A percentile compares a stretch with the other conserved stretches of the same genome.
Conservation (phyloP, 2,888 invertebrate genomes). For the Prenolepis imparis region DNA sequence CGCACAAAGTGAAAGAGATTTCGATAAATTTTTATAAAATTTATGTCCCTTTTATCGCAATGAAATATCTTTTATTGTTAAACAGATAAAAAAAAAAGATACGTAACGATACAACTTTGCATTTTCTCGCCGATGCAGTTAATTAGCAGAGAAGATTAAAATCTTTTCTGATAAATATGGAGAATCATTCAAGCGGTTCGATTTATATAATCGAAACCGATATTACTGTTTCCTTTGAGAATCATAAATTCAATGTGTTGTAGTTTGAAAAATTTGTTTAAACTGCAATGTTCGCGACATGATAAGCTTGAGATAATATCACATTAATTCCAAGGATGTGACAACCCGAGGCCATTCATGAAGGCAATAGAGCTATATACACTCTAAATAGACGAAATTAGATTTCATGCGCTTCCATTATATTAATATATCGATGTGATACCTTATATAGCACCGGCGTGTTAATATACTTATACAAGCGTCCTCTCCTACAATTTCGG, state of each 20-base stretch:
- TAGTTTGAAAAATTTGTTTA: slow-evolving; percentile 17
- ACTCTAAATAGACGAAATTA: slow-evolving; percentile 37
- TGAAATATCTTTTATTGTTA: background rate
- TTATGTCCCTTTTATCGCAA: background rate
- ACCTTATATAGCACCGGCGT: background rate
- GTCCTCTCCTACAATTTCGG: background rate
- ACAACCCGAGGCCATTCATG: background rate
- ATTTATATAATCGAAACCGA: slow-evolving; percentile 21
- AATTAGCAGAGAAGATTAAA: slow-evolving; percentile 16
- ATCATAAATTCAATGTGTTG: background rate
- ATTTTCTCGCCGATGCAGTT: background rate
- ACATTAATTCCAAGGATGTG: slow-evolving; percentile 37
- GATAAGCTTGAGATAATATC: slow-evolving; percentile 36
- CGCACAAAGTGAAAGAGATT: background rate
- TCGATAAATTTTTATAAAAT: background rate
- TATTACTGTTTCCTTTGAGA: background rate
- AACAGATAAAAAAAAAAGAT: background rate
- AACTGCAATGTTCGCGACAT: background rate
- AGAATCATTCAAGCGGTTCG: slow-evolving; percentile 15
- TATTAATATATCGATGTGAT: background rate
- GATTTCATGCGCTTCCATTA: background rate
- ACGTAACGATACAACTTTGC: background rate
- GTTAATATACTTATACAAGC: slow-evolving; percentile 13
- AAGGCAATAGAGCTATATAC: background rate
- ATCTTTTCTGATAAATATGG: background rate